Evolutionary conservation across 2,888 invertebrate species (phyloP).

Genomic region (Drosophila neonasuta): DNA sequence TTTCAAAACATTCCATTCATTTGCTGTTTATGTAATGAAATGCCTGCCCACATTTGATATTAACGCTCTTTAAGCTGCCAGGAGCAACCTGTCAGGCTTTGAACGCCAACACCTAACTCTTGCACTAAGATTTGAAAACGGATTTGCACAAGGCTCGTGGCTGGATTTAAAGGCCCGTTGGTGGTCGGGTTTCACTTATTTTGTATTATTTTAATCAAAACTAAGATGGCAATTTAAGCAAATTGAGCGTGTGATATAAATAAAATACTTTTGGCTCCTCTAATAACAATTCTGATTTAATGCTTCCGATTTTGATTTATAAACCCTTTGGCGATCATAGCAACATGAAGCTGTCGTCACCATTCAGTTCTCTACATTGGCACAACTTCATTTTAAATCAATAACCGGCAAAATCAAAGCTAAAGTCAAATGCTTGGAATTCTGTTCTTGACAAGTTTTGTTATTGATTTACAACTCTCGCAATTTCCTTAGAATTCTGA

Average conservation of each 20-base stretch:
- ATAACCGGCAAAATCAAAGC: slow-evolving; percentile 4
- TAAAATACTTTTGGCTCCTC: background rate
- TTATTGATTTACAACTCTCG: slow-evolving; percentile 31
- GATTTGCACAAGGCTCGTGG: slow-evolving; percentile 34
- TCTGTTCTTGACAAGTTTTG: slow-evolving; percentile 11
- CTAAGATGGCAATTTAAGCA: slow-evolving; percentile 5
- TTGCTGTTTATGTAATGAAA: slow-evolving; percentile 8
- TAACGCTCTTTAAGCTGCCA: background rate
- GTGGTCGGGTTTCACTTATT: background rate
- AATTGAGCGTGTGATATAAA: background rate
- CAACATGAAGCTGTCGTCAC: background rate
- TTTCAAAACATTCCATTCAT: slow-evolving; percentile 11
- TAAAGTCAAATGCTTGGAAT: slow-evolving; percentile 7
- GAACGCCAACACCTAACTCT: slow-evolving; percentile 8
- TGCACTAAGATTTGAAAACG: background rate
- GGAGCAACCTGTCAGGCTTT: slow-evolving; percentile 1
- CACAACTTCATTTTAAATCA: background rate
- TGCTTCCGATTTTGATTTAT: background rate
- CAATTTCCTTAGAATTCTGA: slow-evolving; percentile 24
- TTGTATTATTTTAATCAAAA: slow-evolving; percentile 10
- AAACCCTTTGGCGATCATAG: background rate
- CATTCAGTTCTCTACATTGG: background rate
- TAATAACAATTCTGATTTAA: background rate
- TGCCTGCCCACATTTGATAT: slow-evolving; percentile 6
- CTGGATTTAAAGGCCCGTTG: slow-evolving; percentile 27